phyloP scores from a whole-genome alignment of 1,140 invertebrate species.

The Neodiprion virginianus region DNA sequence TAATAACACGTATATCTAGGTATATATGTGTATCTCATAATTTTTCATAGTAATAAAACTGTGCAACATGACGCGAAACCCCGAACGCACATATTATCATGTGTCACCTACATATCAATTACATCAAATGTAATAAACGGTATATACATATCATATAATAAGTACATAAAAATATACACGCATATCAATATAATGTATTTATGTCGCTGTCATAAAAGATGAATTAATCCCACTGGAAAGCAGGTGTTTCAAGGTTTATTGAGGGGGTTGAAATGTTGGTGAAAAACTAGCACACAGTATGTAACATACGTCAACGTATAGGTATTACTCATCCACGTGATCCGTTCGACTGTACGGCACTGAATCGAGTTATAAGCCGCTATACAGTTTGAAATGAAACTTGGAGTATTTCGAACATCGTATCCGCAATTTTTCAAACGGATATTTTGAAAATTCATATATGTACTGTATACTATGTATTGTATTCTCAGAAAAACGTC shows the following conservation, averaged over 20 bases:
- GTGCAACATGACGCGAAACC: background rate
- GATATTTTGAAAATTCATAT: background rate
- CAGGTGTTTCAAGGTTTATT: no score
- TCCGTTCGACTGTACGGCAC: background rate
- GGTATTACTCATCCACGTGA: background rate
- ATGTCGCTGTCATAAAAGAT: no score
- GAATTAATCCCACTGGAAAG: no score
- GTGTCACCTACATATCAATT: background rate
- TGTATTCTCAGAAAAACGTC: background rate
- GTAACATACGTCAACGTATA: background rate
- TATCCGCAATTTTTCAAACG: background rate
- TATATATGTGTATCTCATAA: background rate
- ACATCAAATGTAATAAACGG: slow-evolving; percentile 1
- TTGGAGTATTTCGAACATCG: background rate
- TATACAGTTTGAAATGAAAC: background rate
- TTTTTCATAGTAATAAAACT: background rate
- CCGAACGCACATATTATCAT: background rate
- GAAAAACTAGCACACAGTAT: background rate
- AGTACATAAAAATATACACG: slow-evolving; percentile 18
- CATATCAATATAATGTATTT: background rate
- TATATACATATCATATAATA: no score
- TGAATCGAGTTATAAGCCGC: background rate
- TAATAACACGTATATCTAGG: background rate
- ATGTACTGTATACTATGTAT: background rate
- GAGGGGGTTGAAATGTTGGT: no score